Evolutionary conservation across 2,113 vertebrate genomes (phyloP).

Genomic region (Ranitomeya imitator): DNA sequence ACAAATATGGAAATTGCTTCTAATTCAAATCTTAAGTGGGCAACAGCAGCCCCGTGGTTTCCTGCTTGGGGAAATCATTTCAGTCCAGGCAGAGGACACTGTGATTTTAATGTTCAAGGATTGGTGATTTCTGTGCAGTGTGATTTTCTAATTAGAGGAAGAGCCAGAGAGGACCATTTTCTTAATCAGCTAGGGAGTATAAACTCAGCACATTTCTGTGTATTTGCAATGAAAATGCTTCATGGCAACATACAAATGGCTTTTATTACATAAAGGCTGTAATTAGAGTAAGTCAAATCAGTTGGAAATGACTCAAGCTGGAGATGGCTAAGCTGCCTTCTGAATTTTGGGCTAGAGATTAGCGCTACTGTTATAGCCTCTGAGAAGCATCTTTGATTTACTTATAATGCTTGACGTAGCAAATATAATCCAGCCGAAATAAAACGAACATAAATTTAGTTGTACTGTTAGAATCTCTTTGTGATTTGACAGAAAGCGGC

Average conservation of each 20-base stretch:
- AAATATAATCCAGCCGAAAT: conserved; percentile 74
- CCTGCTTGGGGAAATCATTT: conserved; percentile 65
- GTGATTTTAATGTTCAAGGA: conserved; percentile 75
- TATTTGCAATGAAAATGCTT: conserved; percentile 76
- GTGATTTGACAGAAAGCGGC: conserved; percentile 71
- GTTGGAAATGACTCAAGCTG: conserved; percentile 80
- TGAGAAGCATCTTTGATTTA: conserved; percentile 77
- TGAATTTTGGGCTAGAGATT: conserved; percentile 83
- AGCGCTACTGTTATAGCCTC: conserved; percentile 70
- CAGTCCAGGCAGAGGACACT: conserved; percentile 69
- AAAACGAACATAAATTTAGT: conserved; percentile 76
- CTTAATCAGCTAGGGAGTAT: conserved; percentile 75
- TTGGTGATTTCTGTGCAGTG: conserved; percentile 72
- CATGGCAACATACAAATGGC: conserved; percentile 77
- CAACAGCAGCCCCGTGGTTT: conserved; percentile 55
- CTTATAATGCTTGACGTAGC: conserved; percentile 72
- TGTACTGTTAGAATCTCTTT: conserved; percentile 67
- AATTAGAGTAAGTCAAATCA: conserved; percentile 86
- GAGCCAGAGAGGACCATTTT: conserved; percentile 72
- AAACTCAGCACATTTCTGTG: conserved; percentile 77
- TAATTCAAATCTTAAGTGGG: conserved; percentile 56
- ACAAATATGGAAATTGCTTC: conserved; percentile 47
- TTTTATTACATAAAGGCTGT: conserved; percentile 80
- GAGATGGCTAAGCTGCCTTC: conserved; percentile 76
- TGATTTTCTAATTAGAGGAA: conserved; percentile 81